Percentiles rank a stretch among this genome's conserved stretches.
Evolutionary conservation across 2,113 vertebrate genomes (phyloP).

Genomic region (Callocephalon fimbriatum): DNA sequence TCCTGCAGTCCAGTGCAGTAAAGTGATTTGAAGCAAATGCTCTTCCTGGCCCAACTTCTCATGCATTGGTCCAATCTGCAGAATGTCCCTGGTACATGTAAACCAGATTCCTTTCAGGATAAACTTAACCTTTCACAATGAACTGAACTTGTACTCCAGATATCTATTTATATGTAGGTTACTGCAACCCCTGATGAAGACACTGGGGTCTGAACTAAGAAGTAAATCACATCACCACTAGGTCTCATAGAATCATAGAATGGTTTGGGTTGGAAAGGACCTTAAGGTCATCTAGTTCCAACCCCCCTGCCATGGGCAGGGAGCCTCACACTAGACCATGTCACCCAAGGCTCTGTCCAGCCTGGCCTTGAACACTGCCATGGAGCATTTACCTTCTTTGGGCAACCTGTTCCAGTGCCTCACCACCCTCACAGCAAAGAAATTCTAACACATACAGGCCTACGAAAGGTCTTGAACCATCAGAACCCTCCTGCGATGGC

Average conservation of each 20-base stretch:
- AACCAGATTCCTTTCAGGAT: neutral
- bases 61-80: neutral
- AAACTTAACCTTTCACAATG: neutral
- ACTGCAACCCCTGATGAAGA: neutral
- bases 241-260: neutral
- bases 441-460: neutral
- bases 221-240: neutral
- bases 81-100: neutral
- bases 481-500: neutral
- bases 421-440: neutral
- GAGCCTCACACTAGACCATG: neutral
- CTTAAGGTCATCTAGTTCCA: neutral
- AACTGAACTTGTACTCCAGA: neutral
- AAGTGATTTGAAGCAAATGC: neutral
- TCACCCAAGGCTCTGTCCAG: neutral
- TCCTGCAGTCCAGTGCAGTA: neutral
- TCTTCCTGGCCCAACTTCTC: neutral
- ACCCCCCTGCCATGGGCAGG: neutral
- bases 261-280: neutral
- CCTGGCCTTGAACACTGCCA: neutral
- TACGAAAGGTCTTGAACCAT: neutral
- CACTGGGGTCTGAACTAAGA: neutral
- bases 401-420: neutral
- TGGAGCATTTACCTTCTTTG: neutral
- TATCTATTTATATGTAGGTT: neutral